Conservation (phyloP, 2,888 invertebrate genomes). For the Tipula lateralis region DNA sequence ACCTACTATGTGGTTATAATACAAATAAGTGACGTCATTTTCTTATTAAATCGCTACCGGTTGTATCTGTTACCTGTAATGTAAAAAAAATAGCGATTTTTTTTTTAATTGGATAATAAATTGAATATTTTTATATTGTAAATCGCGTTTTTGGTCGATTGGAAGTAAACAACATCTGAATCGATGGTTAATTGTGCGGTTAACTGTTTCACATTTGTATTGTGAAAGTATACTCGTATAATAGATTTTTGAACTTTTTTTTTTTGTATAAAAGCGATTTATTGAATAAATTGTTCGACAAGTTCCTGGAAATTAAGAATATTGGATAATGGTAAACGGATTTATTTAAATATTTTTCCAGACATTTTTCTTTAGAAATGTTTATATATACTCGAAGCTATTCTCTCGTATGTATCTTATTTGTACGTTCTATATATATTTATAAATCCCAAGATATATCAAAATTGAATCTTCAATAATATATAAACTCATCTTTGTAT, state of each 20-base stretch:
- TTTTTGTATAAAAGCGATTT: background rate
- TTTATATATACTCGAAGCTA: background rate
- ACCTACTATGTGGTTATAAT: background rate
- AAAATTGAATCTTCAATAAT: too few relatives aligned
- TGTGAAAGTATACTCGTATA: background rate
- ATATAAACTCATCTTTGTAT: too few relatives aligned
- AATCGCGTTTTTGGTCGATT: background rate
- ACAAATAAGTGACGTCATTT: background rate
- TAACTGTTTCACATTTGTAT: background rate
- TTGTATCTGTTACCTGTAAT: background rate
- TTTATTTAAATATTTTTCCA: background rate
- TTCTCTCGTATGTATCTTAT: too few relatives aligned
- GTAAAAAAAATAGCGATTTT: background rate
- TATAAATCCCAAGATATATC: too few relatives aligned
- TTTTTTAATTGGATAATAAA: constrained; percentile 1
- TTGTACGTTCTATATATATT: too few relatives aligned
- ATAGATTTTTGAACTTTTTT: background rate
- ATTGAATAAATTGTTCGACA: background rate
- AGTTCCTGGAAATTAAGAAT: background rate
- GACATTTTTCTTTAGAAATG: background rate
- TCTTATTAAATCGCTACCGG: background rate
- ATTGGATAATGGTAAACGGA: background rate
- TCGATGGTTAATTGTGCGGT: background rate
- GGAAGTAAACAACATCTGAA: background rate
- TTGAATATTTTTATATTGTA: background rate